Conservation (phyloP, 2,113 vertebrate species). For the Esox niger region DNA sequence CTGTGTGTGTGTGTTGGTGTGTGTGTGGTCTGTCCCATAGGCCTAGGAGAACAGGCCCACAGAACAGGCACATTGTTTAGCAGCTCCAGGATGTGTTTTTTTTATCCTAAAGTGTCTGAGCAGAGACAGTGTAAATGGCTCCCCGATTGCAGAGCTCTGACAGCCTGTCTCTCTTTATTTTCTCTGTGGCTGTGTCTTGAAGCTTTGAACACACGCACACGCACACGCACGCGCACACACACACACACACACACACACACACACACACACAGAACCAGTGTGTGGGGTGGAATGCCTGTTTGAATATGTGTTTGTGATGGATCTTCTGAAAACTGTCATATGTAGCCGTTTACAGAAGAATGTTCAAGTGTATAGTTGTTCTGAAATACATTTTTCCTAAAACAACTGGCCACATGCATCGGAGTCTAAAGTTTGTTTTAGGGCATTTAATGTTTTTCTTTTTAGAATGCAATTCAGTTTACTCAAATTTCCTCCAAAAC, state of each 20-base stretch:
- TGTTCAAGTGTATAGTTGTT: too few species aligned
- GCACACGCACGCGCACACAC: too few species aligned
- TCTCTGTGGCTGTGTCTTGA: slow-evolving; percentile 18
- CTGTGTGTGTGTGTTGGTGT: too few species aligned
- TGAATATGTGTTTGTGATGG: slow-evolving; percentile 4
- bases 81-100: slow-evolving; percentile 9
- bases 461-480: too few species aligned
- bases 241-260: too few species aligned
- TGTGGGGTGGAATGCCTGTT: slow-evolving; percentile 11
- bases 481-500: too few species aligned
- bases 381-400: too few species aligned
- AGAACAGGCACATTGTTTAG: slow-evolving; percentile 11
- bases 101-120: slow-evolving; percentile 28
- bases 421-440: too few species aligned
- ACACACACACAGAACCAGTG: neutral
- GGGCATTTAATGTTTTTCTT: too few species aligned
- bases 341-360: too few species aligned
- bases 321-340: too few species aligned
- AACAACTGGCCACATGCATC: too few species aligned
- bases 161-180: slow-evolving; percentile 39
- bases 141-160: slow-evolving; percentile 25
- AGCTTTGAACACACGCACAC: neutral
- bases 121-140: slow-evolving; percentile 33
- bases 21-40: neutral
- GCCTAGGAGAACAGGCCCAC: slow-evolving; percentile 17